Conservation (phyloP, 2,113 vertebrate species). For the Pantherophis guttatus region DNA sequence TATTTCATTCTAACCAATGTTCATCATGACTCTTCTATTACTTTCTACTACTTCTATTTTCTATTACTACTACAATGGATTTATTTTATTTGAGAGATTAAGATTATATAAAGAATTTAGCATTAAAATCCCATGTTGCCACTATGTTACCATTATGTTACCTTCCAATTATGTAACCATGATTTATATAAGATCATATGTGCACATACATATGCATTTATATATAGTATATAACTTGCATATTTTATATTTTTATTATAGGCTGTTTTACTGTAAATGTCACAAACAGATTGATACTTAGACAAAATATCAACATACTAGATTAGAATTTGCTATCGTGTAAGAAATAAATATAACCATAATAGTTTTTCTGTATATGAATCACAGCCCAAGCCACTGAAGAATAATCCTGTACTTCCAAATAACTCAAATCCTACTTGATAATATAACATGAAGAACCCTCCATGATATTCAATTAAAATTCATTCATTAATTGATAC, state of each 20-base stretch:
- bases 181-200: not conserved
- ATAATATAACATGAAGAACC: rapidly evolving
- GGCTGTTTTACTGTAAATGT: not conserved
- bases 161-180: not conserved
- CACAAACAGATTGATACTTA: not conserved
- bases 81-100: not conserved
- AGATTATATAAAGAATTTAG: not conserved
- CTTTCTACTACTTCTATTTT: not conserved
- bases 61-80: not conserved
- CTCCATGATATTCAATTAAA: not conserved
- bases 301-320: not conserved
- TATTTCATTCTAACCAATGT: not conserved
- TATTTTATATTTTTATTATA: not conserved
- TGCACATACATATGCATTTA: not conserved
- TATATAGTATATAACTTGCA: not conserved
- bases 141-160: not conserved
- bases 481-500: not conserved
- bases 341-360: not conserved
- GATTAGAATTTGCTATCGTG: not conserved
- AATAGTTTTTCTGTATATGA: not conserved
- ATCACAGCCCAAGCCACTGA: not conserved
- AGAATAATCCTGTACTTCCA: not conserved
- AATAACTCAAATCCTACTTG: not conserved
- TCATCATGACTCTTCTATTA: not conserved
- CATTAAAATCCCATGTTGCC: not conserved